A percentile compares a stretch with the other conserved stretches of the same genome.
Conservation (phyloP, 2,888 invertebrate genomes). For the Graphium colonna region DNA sequence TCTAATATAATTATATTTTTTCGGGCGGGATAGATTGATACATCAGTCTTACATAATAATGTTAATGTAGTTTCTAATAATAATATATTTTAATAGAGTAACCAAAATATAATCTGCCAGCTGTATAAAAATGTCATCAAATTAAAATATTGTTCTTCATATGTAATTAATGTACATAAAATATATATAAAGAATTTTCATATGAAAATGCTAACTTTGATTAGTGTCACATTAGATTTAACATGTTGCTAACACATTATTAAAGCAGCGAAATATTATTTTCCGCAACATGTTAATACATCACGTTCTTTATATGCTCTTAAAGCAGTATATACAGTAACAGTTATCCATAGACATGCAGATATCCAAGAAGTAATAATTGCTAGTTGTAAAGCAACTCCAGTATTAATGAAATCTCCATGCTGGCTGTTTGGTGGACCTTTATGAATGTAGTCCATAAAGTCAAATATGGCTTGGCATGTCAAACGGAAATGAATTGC, state of each 20-base stretch:
- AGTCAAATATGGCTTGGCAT: slow-evolving; percentile 88
- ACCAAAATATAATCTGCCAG: neutral
- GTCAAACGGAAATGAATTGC: slow-evolving; percentile 83
- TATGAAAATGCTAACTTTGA: neutral
- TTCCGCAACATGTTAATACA: slow-evolving; percentile 71
- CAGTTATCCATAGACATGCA: slow-evolving; percentile 76
- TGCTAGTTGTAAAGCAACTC: slow-evolving; percentile 83
- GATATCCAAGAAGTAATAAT: slow-evolving; percentile 82
- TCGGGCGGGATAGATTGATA: slow-evolving; percentile 10
- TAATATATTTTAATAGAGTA: neutral
- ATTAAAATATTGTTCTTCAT: neutral
- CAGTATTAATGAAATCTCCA: slow-evolving; percentile 86
- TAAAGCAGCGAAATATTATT: slow-evolving; percentile 41
- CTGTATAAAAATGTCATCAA: neutral
- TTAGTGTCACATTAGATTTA: no score
- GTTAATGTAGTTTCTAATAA: neutral
- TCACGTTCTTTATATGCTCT: slow-evolving; percentile 71
- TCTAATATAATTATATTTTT: slow-evolving; percentile 3
- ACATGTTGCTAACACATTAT: no score
- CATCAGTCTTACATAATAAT: slow-evolving; percentile 14
- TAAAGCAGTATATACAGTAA: slow-evolving; percentile 73
- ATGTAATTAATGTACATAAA: no score
- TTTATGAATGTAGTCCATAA: slow-evolving; percentile 90
- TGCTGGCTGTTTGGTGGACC: slow-evolving; percentile 83
- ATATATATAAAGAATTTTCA: neutral